Conservation (phyloP, 1,140 invertebrate species). For the Kradibia gibbosae region DNA sequence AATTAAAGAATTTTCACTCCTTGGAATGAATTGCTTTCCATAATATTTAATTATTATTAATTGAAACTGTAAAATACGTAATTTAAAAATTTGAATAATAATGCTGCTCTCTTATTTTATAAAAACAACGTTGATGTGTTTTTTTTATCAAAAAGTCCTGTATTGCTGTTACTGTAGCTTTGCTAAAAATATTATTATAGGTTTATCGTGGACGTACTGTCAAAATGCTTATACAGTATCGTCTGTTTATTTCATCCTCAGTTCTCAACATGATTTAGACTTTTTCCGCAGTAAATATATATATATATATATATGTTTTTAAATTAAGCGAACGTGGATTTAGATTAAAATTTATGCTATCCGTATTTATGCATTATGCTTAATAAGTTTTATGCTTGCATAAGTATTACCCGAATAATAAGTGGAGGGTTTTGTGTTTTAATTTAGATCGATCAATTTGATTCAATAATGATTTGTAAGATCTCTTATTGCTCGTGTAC, state of each 20-base stretch:
- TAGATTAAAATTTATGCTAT: neutral
- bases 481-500: neutral
- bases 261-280: neutral
- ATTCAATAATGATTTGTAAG: conserved; percentile 31
- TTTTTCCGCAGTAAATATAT: too few species aligned
- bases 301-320: too few species aligned
- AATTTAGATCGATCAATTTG: conserved; percentile 19
- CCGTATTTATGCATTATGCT: neutral
- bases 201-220: neutral
- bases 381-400: neutral
- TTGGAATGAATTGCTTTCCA: neutral
- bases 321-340: neutral
- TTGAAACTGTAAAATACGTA: neutral
- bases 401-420: neutral
- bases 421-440: neutral
- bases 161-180: neutral
- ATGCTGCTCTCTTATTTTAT: neutral
- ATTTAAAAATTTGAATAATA: neutral
- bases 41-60: neutral
- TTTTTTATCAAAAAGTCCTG: too few species aligned
- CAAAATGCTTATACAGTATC: neutral
- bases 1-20: conserved; percentile 25
- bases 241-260: neutral
- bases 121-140: too few species aligned
- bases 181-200: neutral